Evolutionary conservation across 1,140 invertebrate species (phyloP).

Genomic region (Arion vulgaris): DNA sequence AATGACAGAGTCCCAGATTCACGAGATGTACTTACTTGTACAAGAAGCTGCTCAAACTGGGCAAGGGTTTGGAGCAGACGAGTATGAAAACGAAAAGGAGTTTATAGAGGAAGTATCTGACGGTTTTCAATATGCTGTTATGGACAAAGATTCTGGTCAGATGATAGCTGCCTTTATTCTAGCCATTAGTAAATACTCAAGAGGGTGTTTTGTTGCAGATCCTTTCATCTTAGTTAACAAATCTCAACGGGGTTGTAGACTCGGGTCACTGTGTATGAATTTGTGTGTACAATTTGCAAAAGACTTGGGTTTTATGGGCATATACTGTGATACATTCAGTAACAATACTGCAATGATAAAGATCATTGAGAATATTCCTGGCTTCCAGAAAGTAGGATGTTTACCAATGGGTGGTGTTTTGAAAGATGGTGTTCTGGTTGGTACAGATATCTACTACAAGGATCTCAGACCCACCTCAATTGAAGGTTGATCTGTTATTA

Average conservation of each 20-base stretch:
- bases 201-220: constrained; percentile 53
- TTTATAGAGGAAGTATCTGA: constrained; percentile 52
- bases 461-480: constrained; percentile 37
- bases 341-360: constrained; percentile 55
- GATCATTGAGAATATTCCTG: constrained; percentile 52
- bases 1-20: constrained; percentile 54
- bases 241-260: constrained; percentile 44
- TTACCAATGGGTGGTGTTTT: constrained; percentile 56
- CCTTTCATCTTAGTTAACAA: constrained; percentile 54
- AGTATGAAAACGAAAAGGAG: constrained; percentile 52
- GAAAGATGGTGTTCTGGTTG: constrained; percentile 48
- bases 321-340: constrained; percentile 59
- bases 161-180: constrained; percentile 58
- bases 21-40: constrained; percentile 56
- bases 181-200: constrained; percentile 56
- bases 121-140: constrained; percentile 54
- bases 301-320: constrained; percentile 51
- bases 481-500: background rate
- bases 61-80: constrained; percentile 56
- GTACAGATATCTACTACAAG: constrained; percentile 54
- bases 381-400: constrained; percentile 53
- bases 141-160: constrained; percentile 47
- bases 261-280: constrained; percentile 51
- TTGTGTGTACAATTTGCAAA: constrained; percentile 47
- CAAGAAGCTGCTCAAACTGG: constrained; percentile 48